A percentile compares a stretch with the other conserved stretches of the same genome.
Conservation (phyloP, 2,888 invertebrate species). For the Oxystoma pomonae region DNA sequence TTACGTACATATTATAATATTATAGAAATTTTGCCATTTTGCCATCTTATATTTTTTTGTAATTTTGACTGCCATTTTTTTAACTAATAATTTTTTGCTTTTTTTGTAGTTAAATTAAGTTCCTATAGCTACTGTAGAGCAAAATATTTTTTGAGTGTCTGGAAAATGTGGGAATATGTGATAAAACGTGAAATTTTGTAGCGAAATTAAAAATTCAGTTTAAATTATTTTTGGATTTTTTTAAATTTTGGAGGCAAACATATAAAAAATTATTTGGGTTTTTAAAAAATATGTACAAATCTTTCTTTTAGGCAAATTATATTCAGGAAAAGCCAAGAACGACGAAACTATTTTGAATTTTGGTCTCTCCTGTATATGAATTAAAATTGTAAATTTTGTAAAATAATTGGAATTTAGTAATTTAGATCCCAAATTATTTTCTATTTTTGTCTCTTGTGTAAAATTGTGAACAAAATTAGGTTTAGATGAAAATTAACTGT, state of each 20-base stretch:
- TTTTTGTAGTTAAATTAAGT: slow-evolving; percentile 41
- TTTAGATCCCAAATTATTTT: slow-evolving; percentile 17
- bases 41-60: slow-evolving; percentile 35
- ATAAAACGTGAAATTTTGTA: slow-evolving; percentile 12
- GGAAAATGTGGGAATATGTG: slow-evolving; percentile 25
- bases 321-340: background rate
- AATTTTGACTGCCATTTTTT: slow-evolving; percentile 42
- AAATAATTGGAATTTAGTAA: background rate
- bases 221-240: slow-evolving; percentile 15
- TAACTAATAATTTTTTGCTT: slow-evolving; percentile 37
- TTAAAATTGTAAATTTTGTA: slow-evolving; percentile 12
- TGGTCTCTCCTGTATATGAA: too few relatives aligned
- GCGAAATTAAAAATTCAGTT: slow-evolving; percentile 14
- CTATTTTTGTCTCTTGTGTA: slow-evolving; percentile 24
- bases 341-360: too few relatives aligned
- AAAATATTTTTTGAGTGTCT: slow-evolving; percentile 26
- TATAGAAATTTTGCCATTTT: slow-evolving; percentile 29
- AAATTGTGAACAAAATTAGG: slow-evolving; percentile 15
- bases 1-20: background rate
- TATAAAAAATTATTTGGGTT: slow-evolving; percentile 3
- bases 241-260: slow-evolving; percentile 14
- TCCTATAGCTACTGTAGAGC: slow-evolving; percentile 40
- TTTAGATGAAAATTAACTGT: slow-evolving; percentile 34
- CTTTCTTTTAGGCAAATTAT: slow-evolving; percentile 6
- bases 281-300: slow-evolving; percentile 4